Conservation (phyloP, 2,113 vertebrate species). For the Tachysurus fulvidraco region DNA sequence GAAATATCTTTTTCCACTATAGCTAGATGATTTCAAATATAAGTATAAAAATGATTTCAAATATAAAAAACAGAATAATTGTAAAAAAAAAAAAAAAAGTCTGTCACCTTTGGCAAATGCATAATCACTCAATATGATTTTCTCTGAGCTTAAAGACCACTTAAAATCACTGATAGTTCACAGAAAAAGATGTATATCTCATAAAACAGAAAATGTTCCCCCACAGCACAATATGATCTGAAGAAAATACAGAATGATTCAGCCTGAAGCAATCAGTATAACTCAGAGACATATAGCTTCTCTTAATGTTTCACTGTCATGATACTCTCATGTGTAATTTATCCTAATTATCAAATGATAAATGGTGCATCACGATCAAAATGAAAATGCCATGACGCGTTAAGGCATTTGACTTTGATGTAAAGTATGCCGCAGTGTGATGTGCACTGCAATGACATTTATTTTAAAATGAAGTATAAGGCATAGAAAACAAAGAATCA, state of each 20-base stretch:
- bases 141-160: background rate
- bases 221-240: background rate
- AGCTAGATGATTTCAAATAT: background rate
- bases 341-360: slow-evolving; percentile 32
- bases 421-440: background rate
- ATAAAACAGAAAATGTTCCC: slow-evolving; percentile 12
- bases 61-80: background rate
- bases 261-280: slow-evolving; percentile 22
- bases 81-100: background rate
- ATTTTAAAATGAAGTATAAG: slow-evolving; percentile 13
- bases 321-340: slow-evolving; percentile 6
- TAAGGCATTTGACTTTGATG: slow-evolving; percentile 23
- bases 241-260: background rate
- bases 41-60: background rate
- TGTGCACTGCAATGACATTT: background rate
- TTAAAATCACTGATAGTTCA: background rate
- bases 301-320: slow-evolving; percentile 16
- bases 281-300: background rate
- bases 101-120: background rate
- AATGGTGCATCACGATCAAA: slow-evolving; percentile 38
- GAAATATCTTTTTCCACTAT: background rate
- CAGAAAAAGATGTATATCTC: background rate
- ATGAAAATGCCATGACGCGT: slow-evolving; percentile 36
- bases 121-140: background rate
- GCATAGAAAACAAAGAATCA: background rate